These are phyloP conservation scores for Ecliptopera silaceata DNA, from an alignment of 2,888 invertebrate species.

Conservation along the genomic window DNA sequence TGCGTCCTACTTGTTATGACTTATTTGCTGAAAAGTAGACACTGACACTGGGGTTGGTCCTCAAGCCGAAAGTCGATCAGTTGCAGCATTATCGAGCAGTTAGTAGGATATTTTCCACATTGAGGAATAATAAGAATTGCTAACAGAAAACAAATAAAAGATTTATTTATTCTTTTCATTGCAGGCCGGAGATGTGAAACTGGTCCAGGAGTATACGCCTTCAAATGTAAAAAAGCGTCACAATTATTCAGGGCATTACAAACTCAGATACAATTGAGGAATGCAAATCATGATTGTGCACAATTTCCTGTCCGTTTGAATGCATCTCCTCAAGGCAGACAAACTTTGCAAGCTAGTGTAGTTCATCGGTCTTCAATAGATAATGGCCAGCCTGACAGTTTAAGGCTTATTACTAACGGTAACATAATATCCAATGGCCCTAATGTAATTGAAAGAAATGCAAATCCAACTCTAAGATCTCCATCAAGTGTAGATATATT, in stretches of 20 bases:
- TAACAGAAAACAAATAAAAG: too few relatives aligned
- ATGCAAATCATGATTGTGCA: constrained; percentile 68
- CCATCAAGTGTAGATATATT: constrained; percentile 81
- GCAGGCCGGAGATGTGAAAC: constrained; percentile 91
- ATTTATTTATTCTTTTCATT: neutral
- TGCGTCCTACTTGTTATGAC: too few relatives aligned
- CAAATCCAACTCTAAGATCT: constrained; percentile 71
- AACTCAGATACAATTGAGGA: constrained; percentile 89
- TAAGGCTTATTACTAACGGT: constrained; percentile 48
- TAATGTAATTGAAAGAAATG: constrained; percentile 48
- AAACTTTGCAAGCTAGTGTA: constrained; percentile 71
- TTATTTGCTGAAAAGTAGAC: too few relatives aligned
- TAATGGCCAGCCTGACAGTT: constrained; percentile 64
- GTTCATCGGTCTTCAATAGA: constrained; percentile 74
- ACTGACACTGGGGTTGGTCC: too few relatives aligned
- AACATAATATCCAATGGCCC: constrained; percentile 51
- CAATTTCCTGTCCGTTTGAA: constrained; percentile 66
- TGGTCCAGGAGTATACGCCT: constrained; percentile 97
- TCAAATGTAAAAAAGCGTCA: constrained; percentile 94
- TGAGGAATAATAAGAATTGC: too few relatives aligned
- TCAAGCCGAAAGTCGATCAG: too few relatives aligned
- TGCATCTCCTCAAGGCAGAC: constrained; percentile 66
- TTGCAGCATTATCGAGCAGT: too few relatives aligned
- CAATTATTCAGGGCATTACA: constrained; percentile 94
- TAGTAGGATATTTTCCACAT: too few relatives aligned